Conservation (phyloP, 1,140 invertebrate species). For the Asbolus verrucosus region DNA sequence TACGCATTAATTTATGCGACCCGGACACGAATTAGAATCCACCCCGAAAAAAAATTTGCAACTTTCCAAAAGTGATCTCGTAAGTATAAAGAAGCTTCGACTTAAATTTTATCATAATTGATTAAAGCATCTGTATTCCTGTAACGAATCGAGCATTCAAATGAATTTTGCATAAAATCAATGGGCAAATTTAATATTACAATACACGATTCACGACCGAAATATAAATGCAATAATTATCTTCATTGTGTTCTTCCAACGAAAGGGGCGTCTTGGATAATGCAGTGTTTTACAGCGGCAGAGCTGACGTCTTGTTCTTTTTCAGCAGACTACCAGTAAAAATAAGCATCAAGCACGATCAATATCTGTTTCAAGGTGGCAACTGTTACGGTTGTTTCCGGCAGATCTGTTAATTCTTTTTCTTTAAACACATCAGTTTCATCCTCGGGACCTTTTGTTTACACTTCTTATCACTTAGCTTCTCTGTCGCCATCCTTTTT, state of each 20-base stretch:
- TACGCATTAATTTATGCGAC: neutral
- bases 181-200: slow-evolving; percentile 41
- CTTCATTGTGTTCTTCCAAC: slow-evolving; percentile 2
- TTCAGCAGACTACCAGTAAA: too few relatives aligned
- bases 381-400: too few relatives aligned
- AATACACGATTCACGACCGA: slow-evolving; percentile 38
- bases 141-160: slow-evolving; percentile 33
- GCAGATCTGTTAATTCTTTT: too few relatives aligned
- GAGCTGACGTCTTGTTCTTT: too few relatives aligned
- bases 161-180: slow-evolving; percentile 48
- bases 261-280: neutral
- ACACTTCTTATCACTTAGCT: too few relatives aligned
- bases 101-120: slow-evolving; percentile 46
- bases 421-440: too few relatives aligned
- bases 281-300: too few relatives aligned
- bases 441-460: too few relatives aligned
- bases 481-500: too few relatives aligned
- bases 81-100: neutral
- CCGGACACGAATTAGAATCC: neutral
- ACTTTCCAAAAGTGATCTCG: neutral
- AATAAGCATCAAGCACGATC: neutral
- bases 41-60: neutral
- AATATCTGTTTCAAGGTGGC: too few relatives aligned
- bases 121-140: slow-evolving; percentile 46
- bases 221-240: slow-evolving; percentile 40